Evolutionary conservation across 2,888 invertebrate genomes (phyloP).

Genomic region (Dasypogon diadema): DNA sequence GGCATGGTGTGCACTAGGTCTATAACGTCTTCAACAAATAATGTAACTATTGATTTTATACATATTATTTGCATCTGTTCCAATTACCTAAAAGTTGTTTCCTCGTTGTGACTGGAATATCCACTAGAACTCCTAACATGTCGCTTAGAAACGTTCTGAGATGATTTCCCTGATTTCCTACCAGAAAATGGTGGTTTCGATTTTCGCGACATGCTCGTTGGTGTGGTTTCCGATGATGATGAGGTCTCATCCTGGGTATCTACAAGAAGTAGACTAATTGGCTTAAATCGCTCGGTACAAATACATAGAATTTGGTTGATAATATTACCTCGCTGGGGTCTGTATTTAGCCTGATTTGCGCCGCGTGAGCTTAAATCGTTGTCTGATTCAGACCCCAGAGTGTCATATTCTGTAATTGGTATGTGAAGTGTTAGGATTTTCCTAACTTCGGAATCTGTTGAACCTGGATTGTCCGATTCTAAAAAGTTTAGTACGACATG

Average conservation of each 20-base stretch:
- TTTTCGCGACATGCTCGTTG: constrained; percentile 76
- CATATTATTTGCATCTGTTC: too few species aligned
- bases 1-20: too few species aligned
- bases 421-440: constrained; percentile 92
- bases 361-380: constrained; percentile 81
- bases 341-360: constrained; percentile 68
- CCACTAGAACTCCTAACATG: constrained; percentile 84
- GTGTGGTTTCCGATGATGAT: constrained; percentile 83
- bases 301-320: constrained; percentile 14
- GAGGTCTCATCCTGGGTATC: constrained; percentile 82
- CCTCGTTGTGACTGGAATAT: constrained; percentile 86
- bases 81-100: constrained; percentile 84
- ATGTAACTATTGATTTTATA: too few species aligned
- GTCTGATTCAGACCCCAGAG: constrained; percentile 82
- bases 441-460: constrained; percentile 94
- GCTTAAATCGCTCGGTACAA: constrained; percentile 44
- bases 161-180: constrained; percentile 74
- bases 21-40: too few species aligned
- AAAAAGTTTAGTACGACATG: constrained; percentile 68
- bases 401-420: constrained; percentile 94
- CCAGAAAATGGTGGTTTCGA: constrained; percentile 80
- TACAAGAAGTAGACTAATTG: constrained; percentile 59
- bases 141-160: constrained; percentile 74
- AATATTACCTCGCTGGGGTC: constrained; percentile 66
- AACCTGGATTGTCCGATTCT: constrained; percentile 95